Base-by-base conservation (phyloP, 2,888 invertebrate species). In the Euplagia quadripunctaria region DNA sequence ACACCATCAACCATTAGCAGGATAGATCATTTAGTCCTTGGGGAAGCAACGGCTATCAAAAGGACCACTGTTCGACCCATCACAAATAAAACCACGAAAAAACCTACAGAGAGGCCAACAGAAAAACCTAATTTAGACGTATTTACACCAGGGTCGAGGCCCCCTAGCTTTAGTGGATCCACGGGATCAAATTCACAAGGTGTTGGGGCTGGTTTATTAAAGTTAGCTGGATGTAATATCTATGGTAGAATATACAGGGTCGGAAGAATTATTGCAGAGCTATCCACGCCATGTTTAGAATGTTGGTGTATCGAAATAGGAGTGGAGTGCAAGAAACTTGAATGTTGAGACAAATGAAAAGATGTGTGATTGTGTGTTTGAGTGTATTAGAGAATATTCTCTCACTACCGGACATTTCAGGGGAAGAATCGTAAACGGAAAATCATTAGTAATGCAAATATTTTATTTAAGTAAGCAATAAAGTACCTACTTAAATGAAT, bases 221-320 rank as follows among this genome's bases (percentile, higher is more conserved):
- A 98, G 91, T 91, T 98, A 78, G 98, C 98, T 16, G 98, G 98
- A 0, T 98, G 98, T 89, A 98, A 98, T 92, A 98, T 98, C 85
- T 98, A 98, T 87, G 98, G 98, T 9, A 96, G 97, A 79, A 98
- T 98, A 98, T 98, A 98, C 91, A 96, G 97, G 43, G 98, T 98
- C 14, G 98, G 98, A 6, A 96, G 97, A 86, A 97, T 98, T 82
- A 98, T 98, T 84, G 96, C 97, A 2, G 98, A 98, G 94, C 94
- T 98, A 77, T 98, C 98, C 9, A 97, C 97, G 74, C 97, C 97
- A 17, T 98, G 98, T 92, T 96, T 97, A 82, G 98, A 98, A 92
- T 98, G 98, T 92, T 97, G 97, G 93, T 98, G 98, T 93, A 98
- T 98, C 63, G 98, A 98, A 89, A 94, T 97, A 77, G 98, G 98